Evolutionary conservation across 1,140 invertebrate species (phyloP).

Genomic region (Pygmarrhopalites habei): DNA sequence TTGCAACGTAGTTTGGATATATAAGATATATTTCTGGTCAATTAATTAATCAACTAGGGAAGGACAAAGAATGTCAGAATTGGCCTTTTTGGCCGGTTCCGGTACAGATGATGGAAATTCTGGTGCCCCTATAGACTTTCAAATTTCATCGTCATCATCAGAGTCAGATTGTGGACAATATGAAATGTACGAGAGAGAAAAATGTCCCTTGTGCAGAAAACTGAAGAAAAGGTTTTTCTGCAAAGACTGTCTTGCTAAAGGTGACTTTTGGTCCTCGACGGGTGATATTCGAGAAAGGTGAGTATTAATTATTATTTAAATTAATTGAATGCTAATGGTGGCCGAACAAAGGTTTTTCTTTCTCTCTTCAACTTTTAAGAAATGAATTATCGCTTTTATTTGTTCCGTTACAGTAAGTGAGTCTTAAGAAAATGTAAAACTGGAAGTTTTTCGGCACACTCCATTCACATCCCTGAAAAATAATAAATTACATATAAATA

Average conservation of each 20-base stretch:
- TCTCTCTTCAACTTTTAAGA: too few species aligned
- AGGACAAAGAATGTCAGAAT: too few species aligned
- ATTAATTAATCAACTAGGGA: too few species aligned
- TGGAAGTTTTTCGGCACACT: constrained; percentile 18
- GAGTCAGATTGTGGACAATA: constrained; percentile 16
- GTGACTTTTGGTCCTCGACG: constrained; percentile 17
- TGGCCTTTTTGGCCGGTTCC: too few species aligned
- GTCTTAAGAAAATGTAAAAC: constrained; percentile 1
- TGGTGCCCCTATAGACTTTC: constrained; percentile 26
- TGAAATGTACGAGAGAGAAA: constrained; percentile 11
- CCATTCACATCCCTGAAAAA: constrained; percentile 16
- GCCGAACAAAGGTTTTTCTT: too few species aligned
- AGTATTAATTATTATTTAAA: background rate
- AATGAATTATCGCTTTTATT: background rate
- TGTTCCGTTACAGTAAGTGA: background rate
- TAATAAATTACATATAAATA: constrained; percentile 1
- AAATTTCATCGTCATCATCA: constrained; percentile 26
- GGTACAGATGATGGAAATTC: constrained; percentile 13
- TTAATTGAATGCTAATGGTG: background rate
- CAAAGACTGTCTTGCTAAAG: constrained; percentile 23
- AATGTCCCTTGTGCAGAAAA: constrained; percentile 29
- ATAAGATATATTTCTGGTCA: too few species aligned
- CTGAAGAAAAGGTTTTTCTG: constrained; percentile 25
- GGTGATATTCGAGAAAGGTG: constrained; percentile 12
- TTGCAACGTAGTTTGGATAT: too few species aligned